A percentile compares a stretch with the other conserved stretches of the same genome.
phyloP scores from a whole-genome alignment of 2,888 invertebrate genomes.

The Leptopterna dolabrata region DNA sequence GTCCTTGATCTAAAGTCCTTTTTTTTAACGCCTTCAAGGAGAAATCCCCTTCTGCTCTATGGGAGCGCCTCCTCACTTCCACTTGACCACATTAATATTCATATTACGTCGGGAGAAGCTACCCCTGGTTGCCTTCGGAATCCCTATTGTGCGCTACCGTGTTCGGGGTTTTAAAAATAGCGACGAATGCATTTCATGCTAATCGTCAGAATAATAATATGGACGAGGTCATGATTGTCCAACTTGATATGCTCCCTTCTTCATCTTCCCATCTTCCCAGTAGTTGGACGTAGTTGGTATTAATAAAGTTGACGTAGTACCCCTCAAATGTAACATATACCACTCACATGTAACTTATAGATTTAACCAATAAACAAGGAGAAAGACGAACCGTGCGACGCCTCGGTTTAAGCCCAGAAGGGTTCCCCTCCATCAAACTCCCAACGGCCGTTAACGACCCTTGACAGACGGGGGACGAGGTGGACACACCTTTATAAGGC shows the following conservation, averaged over 20 bases:
- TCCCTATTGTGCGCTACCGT: conserved; percentile 25
- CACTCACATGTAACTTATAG: no score
- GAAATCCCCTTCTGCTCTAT: conserved; percentile 4
- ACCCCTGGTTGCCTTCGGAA: conserved; percentile 16
- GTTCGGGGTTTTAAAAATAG: conserved; percentile 13
- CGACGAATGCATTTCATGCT: conserved; percentile 27
- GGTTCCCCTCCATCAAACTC: no score
- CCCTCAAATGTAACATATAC: no score
- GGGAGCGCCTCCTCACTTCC: conserved; percentile 15
- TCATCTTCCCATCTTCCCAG: no score
- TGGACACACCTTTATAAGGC: no score
- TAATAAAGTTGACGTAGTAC: no score
- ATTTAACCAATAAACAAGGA: no score
- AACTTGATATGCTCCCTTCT: neutral
- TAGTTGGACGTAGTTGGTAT: no score
- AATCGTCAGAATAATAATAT: neutral
- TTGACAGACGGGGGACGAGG: no score
- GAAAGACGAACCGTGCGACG: no score
- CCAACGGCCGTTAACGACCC: no score
- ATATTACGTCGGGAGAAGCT: conserved; percentile 17
- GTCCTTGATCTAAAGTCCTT: conserved; percentile 32
- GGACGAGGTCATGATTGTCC: neutral
- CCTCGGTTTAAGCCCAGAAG: no score
- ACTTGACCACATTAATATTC: conserved; percentile 44
- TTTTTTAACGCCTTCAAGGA: conserved; percentile 37